These are phyloP conservation scores for Synodontis membranacea DNA, from an alignment of 2,113 vertebrate species.

Conservation along the genomic window DNA sequence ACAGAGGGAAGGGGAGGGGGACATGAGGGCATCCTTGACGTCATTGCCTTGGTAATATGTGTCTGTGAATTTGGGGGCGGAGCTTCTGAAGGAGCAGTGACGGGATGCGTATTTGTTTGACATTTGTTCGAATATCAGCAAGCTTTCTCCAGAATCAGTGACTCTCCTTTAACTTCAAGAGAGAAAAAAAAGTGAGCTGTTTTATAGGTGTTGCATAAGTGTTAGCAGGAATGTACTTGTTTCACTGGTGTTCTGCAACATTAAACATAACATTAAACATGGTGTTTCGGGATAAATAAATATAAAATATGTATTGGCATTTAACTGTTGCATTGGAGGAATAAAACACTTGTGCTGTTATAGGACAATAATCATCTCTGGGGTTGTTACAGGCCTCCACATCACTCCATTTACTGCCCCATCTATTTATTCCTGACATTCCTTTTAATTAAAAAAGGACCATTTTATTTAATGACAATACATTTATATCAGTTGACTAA, in stretches of 20 bases:
- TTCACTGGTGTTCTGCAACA: background rate
- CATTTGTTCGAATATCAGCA: too few relatives aligned
- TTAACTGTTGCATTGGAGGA: background rate
- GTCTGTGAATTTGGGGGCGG: too few relatives aligned
- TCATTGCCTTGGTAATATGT: too few relatives aligned
- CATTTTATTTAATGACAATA: background rate
- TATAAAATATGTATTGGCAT: background rate
- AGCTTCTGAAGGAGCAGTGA: too few relatives aligned
- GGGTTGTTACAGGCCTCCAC: background rate
- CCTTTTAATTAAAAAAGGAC: too few relatives aligned
- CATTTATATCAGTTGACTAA: background rate
- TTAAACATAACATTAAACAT: background rate
- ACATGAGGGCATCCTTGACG: too few relatives aligned
- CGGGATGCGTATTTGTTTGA: too few relatives aligned
- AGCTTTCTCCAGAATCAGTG: too few relatives aligned
- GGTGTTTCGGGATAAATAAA: background rate
- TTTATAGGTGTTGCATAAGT: background rate
- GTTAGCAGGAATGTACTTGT: background rate
- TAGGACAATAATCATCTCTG: background rate
- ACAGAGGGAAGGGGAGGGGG: too few relatives aligned
- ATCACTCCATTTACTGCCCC: background rate
- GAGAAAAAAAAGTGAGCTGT: background rate
- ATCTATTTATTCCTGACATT: background rate
- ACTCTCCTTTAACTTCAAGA: background rate
- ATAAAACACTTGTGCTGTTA: background rate